Evolutionary conservation across 2,888 invertebrate genomes (phyloP).

Genomic region (Chydorus sphaericus): DNA sequence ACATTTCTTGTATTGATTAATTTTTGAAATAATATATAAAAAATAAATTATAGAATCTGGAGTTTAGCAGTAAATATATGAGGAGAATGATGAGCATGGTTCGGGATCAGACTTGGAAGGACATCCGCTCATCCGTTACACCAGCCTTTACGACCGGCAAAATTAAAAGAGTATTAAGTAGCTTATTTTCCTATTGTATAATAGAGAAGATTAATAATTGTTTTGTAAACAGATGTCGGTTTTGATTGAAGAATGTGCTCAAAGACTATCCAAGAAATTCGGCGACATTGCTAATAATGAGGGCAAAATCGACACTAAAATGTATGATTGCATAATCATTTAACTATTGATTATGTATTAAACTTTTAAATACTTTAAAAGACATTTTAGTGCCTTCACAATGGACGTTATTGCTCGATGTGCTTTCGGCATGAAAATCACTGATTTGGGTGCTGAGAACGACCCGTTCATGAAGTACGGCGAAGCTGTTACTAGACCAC

Average conservation of each 20-base stretch:
- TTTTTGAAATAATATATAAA: no score
- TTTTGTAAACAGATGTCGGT: conserved; percentile 7
- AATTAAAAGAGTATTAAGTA: conserved; percentile 12
- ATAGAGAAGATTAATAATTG: background rate
- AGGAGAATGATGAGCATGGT: no score
- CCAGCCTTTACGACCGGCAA: conserved; percentile 15
- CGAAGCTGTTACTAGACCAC: background rate
- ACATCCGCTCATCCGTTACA: conserved; percentile 10
- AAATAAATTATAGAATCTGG: no score
- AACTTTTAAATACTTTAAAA: background rate
- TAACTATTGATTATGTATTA: background rate
- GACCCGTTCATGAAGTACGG: conserved; percentile 11
- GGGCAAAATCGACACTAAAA: conserved; percentile 10
- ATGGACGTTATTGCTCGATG: conserved; percentile 10
- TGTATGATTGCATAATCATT: background rate
- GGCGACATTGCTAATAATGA: background rate
- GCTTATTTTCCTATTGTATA: background rate
- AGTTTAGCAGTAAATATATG: no score
- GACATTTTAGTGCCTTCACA: conserved; percentile 9
- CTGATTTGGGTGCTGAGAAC: conserved; percentile 4
- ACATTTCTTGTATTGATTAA: no score
- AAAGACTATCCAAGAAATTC: background rate
- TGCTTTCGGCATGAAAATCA: conserved; percentile 7
- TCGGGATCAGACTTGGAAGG: no score
- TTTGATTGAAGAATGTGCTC: conserved; percentile 2